Evolutionary conservation across 2,888 invertebrate genomes (phyloP), one percentile per base, ranked within the genome.

Genomic region (Lingula anatina): DNA sequence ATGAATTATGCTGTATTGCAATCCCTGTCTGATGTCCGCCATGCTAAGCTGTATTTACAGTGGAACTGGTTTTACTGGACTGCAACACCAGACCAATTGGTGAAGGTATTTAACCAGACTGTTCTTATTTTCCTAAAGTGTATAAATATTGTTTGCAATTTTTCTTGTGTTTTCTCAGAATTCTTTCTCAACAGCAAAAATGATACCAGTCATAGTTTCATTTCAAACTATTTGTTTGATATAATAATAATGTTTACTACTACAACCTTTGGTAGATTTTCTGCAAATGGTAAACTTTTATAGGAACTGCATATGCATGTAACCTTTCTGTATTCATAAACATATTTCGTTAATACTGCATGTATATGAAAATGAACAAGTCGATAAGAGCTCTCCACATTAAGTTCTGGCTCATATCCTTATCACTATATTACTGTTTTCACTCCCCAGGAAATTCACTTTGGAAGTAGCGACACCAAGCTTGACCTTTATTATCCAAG

Each of bases 401-500:
- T n/a, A n/a, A n/a, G n/a, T n/a, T n/a, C n/a, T n/a, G n/a, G n/a
- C n/a, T n/a, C n/a, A n/a, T n/a, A n/a, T n/a, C n/a, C n/a, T n/a
- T n/a, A n/a, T n/a, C n/a, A n/a, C 24, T n/a, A n/a, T n/a, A n/a
- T n/a, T n/a, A n/a, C n/a, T n/a, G n/a, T n/a, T n/a, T n/a, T n/a
- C n/a, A 20, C 27, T 27, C 50, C 52, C 5, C 57, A 73, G 73
- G 65, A 72, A 50, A 50, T 68, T 42, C 47, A 64, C 15, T 73
- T 58, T 64, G 72, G 73, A 4, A 56, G 64, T 41, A 67, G 69
- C 56, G 63, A 66, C 24, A 63, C 64, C 47, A 60, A 53, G 4
- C 43, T 73, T 23, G 72, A 72, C 49, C 44, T 74, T 15, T 68
- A 73, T 50, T 53, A 65, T n/a, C 68, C 71, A 7, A 21, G 23